phyloP scores from a whole-genome alignment of 2,113 vertebrate species.

The Phasianus colchicus region DNA sequence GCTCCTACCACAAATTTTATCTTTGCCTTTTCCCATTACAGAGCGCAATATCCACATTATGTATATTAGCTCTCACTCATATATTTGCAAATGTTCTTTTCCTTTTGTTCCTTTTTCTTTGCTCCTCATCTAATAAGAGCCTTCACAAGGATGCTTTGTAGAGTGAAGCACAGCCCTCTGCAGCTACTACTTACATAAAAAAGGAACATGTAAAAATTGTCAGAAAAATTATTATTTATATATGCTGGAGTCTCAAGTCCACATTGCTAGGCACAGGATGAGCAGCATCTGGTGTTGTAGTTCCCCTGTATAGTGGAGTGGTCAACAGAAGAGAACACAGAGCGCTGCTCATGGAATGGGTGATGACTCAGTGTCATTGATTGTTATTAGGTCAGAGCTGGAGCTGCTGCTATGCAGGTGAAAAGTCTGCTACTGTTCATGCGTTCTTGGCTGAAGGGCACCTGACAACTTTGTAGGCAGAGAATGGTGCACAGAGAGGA shows the following conservation, averaged over 20 bases:
- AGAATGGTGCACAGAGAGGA: neutral
- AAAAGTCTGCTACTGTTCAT: neutral
- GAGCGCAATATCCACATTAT: neutral
- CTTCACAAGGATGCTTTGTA: neutral
- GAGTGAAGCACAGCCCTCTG: neutral
- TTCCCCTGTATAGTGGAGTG: neutral
- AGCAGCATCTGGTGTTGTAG: neutral
- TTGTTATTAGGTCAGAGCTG: neutral
- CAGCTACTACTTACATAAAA: neutral
- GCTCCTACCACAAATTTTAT: neutral
- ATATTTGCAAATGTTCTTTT: neutral
- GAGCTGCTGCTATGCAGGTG: neutral
- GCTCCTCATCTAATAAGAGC: neutral
- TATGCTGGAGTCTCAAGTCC: neutral
- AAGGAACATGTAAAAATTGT: neutral
- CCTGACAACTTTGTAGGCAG: neutral
- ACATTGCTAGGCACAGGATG: neutral
- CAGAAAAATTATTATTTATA: neutral
- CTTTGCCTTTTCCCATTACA: neutral
- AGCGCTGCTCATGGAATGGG: neutral
- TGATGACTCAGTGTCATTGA: neutral
- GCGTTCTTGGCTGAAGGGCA: neutral
- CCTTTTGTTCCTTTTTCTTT: neutral
- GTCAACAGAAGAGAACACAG: accelerated
- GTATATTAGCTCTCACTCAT: neutral